Evolutionary conservation across 2,888 invertebrate genomes (phyloP).

Genomic region (Octodonta nipae): DNA sequence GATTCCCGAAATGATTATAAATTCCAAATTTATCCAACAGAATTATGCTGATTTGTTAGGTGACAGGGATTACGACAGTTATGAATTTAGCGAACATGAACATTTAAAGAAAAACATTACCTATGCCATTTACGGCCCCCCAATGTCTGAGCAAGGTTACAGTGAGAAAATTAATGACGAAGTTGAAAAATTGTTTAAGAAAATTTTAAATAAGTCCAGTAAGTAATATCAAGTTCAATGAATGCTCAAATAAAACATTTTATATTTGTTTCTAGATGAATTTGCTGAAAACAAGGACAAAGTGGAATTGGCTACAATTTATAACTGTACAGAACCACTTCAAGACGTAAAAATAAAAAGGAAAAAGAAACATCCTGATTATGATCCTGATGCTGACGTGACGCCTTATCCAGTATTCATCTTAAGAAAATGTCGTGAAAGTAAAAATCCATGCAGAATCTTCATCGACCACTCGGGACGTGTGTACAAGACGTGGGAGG

Average conservation of each 20-base stretch:
- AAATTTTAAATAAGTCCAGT: slow-evolving; percentile 21
- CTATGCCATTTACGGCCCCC: slow-evolving; percentile 43
- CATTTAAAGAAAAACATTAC: slow-evolving; percentile 43
- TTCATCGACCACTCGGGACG: slow-evolving; percentile 31
- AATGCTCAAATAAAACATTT: background rate
- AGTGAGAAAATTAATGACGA: too few species aligned
- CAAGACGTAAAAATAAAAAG: slow-evolving; percentile 21
- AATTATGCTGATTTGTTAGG: slow-evolving; percentile 44
- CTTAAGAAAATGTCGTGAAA: slow-evolving; percentile 26
- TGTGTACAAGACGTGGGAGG: slow-evolving; percentile 42
- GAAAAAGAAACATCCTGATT: slow-evolving; percentile 21
- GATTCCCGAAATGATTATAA: too few species aligned
- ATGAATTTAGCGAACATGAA: slow-evolving; percentile 39
- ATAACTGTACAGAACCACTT: slow-evolving; percentile 25
- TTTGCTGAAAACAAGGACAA: slow-evolving; percentile 20
- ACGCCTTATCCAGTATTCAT: slow-evolving; percentile 27
- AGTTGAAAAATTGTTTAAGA: slow-evolving; percentile 20
- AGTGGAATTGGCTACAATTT: slow-evolving; percentile 22
- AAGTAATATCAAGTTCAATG: slow-evolving; percentile 12
- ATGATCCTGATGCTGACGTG: slow-evolving; percentile 26
- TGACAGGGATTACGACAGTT: slow-evolving; percentile 42
- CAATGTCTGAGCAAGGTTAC: slow-evolving; percentile 32
- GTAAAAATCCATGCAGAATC: slow-evolving; percentile 24
- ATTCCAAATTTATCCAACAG: slow-evolving; percentile 36
- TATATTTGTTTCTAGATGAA: slow-evolving; percentile 15